Percentiles rank a stretch among this genome's conserved stretches.
Evolutionary conservation across 2,113 vertebrate species (phyloP).

Genomic region (Dasypus novemcinctus): DNA sequence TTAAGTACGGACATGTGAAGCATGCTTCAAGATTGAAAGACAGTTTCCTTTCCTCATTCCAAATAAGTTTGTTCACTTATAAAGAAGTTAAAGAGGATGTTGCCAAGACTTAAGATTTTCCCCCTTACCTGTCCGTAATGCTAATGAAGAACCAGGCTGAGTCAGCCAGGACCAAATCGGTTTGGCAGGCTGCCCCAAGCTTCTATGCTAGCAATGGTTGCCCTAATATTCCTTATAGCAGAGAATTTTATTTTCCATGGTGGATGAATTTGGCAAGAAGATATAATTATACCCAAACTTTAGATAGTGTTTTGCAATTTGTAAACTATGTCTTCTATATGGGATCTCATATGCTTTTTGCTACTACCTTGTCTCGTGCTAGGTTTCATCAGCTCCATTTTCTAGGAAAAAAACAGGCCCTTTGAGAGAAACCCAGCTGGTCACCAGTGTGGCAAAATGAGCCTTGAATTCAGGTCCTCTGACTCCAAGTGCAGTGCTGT

Average conservation of each 20-base stretch:
- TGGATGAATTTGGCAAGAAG: neutral
- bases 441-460: neutral
- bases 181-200: neutral
- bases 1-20: neutral
- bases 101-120: neutral
- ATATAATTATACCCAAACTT: neutral
- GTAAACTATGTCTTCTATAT: neutral
- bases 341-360: neutral
- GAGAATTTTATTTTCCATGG: neutral
- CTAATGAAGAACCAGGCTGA: neutral
- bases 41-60: neutral
- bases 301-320: neutral
- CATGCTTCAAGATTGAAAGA: neutral
- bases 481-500: neutral
- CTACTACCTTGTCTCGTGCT: neutral
- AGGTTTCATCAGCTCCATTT: neutral
- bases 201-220: neutral
- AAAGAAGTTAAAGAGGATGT: neutral
- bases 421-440: neutral
- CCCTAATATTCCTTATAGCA: neutral
- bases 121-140: neutral
- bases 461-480: neutral
- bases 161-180: neutral
- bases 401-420: neutral
- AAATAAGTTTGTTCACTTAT: neutral